A percentile compares a stretch with the other conserved stretches of the same genome.
Evolutionary conservation across 2,113 vertebrate genomes (phyloP).

Genomic region (Paramormyrops kingsleyae): DNA sequence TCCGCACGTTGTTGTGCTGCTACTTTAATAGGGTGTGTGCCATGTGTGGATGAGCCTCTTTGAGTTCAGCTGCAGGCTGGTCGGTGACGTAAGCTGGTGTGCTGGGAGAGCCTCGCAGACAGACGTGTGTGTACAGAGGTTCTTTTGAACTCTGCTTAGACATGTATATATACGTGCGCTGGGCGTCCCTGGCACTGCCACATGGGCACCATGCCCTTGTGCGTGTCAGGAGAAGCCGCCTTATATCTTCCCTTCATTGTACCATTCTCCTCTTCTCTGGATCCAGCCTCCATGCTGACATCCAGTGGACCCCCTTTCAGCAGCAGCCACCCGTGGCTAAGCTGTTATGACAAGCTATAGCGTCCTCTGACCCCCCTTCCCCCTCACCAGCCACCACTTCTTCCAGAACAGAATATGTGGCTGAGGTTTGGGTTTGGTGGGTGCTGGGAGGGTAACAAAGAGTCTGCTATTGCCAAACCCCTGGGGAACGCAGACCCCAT

Average conservation of each 20-base stretch:
- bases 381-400: neutral
- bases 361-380: conserved; percentile 13
- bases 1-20: neutral
- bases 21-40: neutral
- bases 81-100: neutral
- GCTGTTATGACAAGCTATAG: conserved; percentile 34
- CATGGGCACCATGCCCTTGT: neutral
- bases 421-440: neutral
- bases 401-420: neutral
- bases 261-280: neutral
- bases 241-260: conserved; percentile 3
- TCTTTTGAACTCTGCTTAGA: neutral
- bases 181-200: neutral
- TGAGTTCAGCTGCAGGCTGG: neutral
- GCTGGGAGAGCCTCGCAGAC: neutral
- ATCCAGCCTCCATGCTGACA: conserved; percentile 16
- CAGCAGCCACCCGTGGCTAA: conserved; percentile 36
- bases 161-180: neutral
- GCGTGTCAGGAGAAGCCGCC: neutral
- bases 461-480: neutral
- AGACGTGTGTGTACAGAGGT: neutral
- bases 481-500: neutral
- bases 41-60: neutral
- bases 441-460: neutral
- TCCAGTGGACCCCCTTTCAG: conserved; percentile 30